phyloP scores from a whole-genome alignment of 2,888 invertebrate genomes.

The Phrixothrix hirtus region DNA sequence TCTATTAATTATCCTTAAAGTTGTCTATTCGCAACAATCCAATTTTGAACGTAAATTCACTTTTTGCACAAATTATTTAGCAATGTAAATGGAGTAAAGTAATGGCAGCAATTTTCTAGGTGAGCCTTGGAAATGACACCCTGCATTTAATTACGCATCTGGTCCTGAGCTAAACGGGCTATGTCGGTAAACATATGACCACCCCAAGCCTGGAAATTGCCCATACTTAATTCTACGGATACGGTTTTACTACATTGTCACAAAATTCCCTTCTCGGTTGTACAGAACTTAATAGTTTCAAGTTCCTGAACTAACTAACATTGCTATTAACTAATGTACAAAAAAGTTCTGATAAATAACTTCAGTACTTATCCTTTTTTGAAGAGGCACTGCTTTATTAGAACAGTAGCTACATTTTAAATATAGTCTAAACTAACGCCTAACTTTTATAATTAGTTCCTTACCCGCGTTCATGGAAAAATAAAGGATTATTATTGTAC shows the following conservation, averaged over 20 bases:
- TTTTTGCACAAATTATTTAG: not conserved
- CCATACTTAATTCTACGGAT: constrained; percentile 28
- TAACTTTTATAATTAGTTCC: too few relatives aligned
- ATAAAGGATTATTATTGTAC: too few relatives aligned
- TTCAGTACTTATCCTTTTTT: too few relatives aligned
- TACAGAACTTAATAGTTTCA: not conserved
- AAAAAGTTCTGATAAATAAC: too few relatives aligned
- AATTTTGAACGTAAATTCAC: not conserved
- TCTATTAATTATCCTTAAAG: too few relatives aligned
- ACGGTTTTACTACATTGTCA: constrained; percentile 29
- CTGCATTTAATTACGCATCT: constrained; percentile 33
- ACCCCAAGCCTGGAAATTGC: constrained; percentile 24
- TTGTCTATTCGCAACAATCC: not conserved
- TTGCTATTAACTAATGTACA: too few relatives aligned
- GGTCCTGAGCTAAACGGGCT: constrained; percentile 31
- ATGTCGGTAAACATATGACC: constrained; percentile 35
- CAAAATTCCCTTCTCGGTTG: constrained; percentile 21
- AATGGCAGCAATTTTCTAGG: constrained; percentile 2
- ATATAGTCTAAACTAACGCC: too few relatives aligned
- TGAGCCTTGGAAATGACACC: constrained; percentile 20
- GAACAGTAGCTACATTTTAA: too few relatives aligned
- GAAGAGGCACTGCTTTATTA: too few relatives aligned
- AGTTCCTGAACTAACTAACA: too few relatives aligned
- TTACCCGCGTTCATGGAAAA: too few relatives aligned
- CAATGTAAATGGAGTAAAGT: not conserved